Evolutionary conservation across 2,797 vertebrate genomes (phyloP).

Genomic region (Chaetophractus vellerosus): DNA sequence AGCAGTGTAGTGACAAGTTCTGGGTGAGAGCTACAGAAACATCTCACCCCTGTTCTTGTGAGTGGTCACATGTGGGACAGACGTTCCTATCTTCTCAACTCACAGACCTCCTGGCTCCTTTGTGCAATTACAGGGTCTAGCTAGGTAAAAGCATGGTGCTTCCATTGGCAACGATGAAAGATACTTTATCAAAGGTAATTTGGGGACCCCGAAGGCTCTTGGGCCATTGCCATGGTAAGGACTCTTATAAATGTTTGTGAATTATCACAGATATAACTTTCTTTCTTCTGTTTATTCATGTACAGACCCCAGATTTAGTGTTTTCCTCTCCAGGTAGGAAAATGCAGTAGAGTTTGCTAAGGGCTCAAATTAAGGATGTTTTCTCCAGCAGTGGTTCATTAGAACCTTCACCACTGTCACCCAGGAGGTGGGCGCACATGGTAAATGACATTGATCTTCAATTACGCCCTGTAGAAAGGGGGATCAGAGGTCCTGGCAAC

Average conservation of each 20-base stretch:
- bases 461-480: not conserved
- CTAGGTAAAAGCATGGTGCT: not conserved
- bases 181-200: not conserved
- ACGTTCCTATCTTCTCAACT: not conserved
- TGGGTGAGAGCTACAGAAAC: not conserved
- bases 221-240: not conserved
- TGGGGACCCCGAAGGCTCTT: not conserved
- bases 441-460: slow-evolving; percentile 4
- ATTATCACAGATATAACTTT: not conserved
- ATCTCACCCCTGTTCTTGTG: not conserved
- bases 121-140: not conserved
- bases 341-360: not conserved
- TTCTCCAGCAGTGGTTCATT: slow-evolving; percentile 14
- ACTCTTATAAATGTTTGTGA: not conserved
- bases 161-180: not conserved
- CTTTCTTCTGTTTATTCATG: not conserved
- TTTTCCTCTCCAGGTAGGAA: not conserved
- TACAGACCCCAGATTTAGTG: not conserved
- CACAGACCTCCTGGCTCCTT: not conserved
- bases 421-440: slow-evolving; percentile 55
- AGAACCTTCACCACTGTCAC: slow-evolving; percentile 9
- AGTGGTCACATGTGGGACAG: not conserved
- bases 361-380: slow-evolving; percentile 24
- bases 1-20: not conserved
- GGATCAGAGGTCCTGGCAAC: not conserved